These are phyloP conservation scores for Cynopterus sphinx DNA, from an alignment of 2,797 vertebrate genomes.

Conservation along the genomic window DNA sequence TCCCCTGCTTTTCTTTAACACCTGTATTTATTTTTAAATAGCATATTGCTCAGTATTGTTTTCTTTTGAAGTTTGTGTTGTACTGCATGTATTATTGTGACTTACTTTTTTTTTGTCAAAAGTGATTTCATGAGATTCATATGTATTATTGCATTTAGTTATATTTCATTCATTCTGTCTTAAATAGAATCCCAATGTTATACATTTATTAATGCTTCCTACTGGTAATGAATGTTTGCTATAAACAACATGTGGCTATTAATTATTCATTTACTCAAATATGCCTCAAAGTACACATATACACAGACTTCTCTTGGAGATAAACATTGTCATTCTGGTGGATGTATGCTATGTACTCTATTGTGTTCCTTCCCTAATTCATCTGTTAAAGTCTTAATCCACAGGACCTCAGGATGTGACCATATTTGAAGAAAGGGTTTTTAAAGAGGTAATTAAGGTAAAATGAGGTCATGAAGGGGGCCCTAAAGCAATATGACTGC, in stretches of 20 bases:
- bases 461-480: neutral
- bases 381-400: neutral
- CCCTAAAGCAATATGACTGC: neutral
- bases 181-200: neutral
- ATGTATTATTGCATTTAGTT: neutral
- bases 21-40: neutral
- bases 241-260: neutral
- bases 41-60: neutral
- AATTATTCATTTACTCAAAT: neutral
- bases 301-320: neutral
- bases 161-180: neutral
- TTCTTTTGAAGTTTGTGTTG: neutral
- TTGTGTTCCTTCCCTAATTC: neutral
- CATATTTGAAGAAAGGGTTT: neutral
- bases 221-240: neutral
- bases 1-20: neutral
- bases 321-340: neutral
- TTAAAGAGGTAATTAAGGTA: neutral
- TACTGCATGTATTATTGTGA: neutral
- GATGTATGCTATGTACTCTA: neutral
- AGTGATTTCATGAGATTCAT: neutral
- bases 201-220: neutral
- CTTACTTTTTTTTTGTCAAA: neutral
- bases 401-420: neutral
- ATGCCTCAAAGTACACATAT: neutral